Base-by-base conservation (phyloP, 2,797 vertebrate genomes). In the Otolemur crassicaudatus region DNA sequence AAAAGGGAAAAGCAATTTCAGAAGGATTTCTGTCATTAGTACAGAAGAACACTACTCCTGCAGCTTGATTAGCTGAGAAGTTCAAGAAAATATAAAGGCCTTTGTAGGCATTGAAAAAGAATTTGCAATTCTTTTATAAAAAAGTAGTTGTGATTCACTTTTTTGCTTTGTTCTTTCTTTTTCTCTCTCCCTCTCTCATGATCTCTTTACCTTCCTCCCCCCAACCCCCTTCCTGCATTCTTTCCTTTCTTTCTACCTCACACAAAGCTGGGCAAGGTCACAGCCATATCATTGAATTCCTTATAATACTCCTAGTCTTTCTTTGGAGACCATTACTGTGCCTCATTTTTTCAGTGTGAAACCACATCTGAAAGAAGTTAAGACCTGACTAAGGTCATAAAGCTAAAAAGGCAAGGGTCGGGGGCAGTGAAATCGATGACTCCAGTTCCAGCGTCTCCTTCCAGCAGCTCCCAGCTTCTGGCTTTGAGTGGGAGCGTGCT, bases 251-350 rank as follows among this genome's bases (percentile, higher is more conserved):
- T 56, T 60, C 56, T 60, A 19, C 8, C n/a, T 31, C 14, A 11
- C 27, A 69, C 11, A 29, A 13, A 23, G 31, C 40, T 17, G n/a
- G 49, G 17, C 22, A 1, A 5, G 1, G 2, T 43, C 40, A 29
- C 0, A 20, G 0, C 60, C 2, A 20, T 56, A 23, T 76, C n/a
- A 22, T 0, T 70, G n/a, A 43, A 4, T 63, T 20, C 75, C 3
- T 63, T 6, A 7, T 0, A 2, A 3, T 7, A 2, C 2, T 0
- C 23, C 43, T 4, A 14, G 13, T 13, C 8, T 27, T 11, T 17
- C 8, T n/a, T 11, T 10, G 43, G 4, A 6, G 3, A 49, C 34
- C 19, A 3, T 73, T 77, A 16, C 23, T 72, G 13, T 11, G 40
- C 22, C 9, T 12, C 19, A 5, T 61, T 65, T 73, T 73, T 31